These are phyloP conservation scores for Philaenus spumarius DNA, from an alignment of 1,140 invertebrate genomes.

Conservation along the genomic window DNA sequence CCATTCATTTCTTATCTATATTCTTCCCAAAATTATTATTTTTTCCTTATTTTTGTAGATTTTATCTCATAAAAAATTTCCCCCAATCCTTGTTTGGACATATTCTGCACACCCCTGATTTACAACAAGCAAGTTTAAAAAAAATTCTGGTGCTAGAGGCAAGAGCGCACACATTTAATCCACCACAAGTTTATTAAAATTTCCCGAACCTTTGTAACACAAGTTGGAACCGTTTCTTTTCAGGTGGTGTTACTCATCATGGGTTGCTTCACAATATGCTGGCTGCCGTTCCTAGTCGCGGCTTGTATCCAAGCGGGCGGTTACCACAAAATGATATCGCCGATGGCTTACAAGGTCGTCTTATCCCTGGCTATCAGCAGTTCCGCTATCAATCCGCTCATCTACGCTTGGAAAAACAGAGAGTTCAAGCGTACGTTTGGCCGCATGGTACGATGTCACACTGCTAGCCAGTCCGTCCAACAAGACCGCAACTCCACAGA, in stretches of 20 bases:
- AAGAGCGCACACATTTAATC: no score
- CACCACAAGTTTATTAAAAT: no score
- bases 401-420: conserved; percentile 74
- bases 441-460: conserved; percentile 49
- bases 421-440: conserved; percentile 62
- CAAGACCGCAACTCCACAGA: conserved; percentile 2
- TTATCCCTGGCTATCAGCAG: conserved; percentile 66
- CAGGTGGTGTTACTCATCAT: conserved; percentile 65
- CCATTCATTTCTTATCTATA: no score
- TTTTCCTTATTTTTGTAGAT: no score
- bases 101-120: no score
- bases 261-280: conserved; percentile 65
- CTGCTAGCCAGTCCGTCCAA: conserved; percentile 33
- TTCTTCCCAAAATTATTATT: no score
- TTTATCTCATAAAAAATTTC: no score
- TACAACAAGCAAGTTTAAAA: no score
- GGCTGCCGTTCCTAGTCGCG: conserved; percentile 65
- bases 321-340: conserved; percentile 40
- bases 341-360: conserved; percentile 55
- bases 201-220: no score
- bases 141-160: no score
- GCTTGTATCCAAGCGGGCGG: conserved; percentile 51
- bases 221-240: no score
- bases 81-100: no score
- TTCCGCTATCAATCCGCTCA: conserved; percentile 68